Evolutionary conservation across 2,888 invertebrate genomes (phyloP).

Genomic region (Alentia gelatinosa): DNA sequence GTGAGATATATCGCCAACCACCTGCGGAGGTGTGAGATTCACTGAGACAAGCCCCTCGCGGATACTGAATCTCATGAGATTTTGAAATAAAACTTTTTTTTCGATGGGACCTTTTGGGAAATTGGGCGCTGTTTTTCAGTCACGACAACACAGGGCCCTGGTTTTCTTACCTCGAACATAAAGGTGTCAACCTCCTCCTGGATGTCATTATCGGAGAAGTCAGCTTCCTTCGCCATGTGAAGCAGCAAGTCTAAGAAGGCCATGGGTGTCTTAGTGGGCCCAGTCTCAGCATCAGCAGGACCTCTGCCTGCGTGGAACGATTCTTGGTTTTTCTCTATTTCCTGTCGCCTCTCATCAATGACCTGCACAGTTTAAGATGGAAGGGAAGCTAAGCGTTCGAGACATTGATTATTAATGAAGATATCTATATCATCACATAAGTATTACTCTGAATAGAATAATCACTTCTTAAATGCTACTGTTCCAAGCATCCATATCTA

Average conservation of each 20-base stretch:
- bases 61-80: too few species aligned
- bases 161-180: slow-evolving; percentile 82
- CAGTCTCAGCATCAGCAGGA: background rate
- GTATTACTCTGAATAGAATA: too few species aligned
- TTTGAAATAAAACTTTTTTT: too few species aligned
- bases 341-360: slow-evolving; percentile 69
- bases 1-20: too few species aligned
- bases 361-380: slow-evolving; percentile 57
- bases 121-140: too few species aligned
- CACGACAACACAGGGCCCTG: too few species aligned
- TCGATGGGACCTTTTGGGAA: too few species aligned
- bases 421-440: too few species aligned
- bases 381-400: background rate
- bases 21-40: too few species aligned
- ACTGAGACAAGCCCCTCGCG: too few species aligned
- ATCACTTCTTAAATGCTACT: background rate
- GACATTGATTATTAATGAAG: too few species aligned
- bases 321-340: slow-evolving; percentile 59
- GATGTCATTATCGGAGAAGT: slow-evolving; percentile 80
- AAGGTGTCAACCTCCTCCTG: slow-evolving; percentile 83
- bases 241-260: slow-evolving; percentile 94
- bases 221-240: slow-evolving; percentile 86
- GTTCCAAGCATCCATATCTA: background rate
- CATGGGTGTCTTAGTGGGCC: slow-evolving; percentile 82
- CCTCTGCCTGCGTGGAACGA: background rate